These are phyloP conservation scores for Mesodorylaimus sp. DNA, from an alignment of 2,888 invertebrate genomes.

Conservation along the genomic window DNA sequence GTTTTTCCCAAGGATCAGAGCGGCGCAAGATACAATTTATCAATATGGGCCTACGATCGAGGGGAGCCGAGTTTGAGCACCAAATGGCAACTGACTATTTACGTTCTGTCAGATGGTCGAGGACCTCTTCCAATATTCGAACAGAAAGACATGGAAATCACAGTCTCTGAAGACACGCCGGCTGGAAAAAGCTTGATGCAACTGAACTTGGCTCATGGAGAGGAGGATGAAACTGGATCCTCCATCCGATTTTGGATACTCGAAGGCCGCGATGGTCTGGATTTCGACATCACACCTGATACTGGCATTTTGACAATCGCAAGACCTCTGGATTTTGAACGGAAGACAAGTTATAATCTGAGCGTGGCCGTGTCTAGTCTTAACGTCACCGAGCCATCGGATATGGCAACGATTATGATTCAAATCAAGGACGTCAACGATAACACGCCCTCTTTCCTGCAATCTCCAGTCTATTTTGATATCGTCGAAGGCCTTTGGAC, in stretches of 20 bases:
- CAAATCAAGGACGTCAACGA: slow-evolving; percentile 78
- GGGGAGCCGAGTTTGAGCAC: slow-evolving; percentile 61
- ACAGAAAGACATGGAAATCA: slow-evolving; percentile 60
- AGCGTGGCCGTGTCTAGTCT: slow-evolving; percentile 75
- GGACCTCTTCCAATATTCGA: slow-evolving; percentile 65
- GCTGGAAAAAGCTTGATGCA: slow-evolving; percentile 74
- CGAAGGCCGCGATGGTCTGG: slow-evolving; percentile 49
- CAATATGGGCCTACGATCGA: slow-evolving; percentile 62
- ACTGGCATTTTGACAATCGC: slow-evolving; percentile 73
- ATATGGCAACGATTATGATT: slow-evolving; percentile 33
- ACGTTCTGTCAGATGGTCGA: slow-evolving; percentile 68
- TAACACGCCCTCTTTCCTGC: slow-evolving; percentile 72
- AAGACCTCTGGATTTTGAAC: slow-evolving; percentile 77
- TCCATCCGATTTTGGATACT: slow-evolving; percentile 72
- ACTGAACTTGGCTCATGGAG: slow-evolving; percentile 38
- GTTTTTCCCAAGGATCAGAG: too few species aligned
- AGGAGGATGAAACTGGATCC: slow-evolving; percentile 66
- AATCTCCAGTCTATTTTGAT: slow-evolving; percentile 79
- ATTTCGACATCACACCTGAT: slow-evolving; percentile 52
- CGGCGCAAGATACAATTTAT: slow-evolving; percentile 54
- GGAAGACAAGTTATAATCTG: slow-evolving; percentile 61
- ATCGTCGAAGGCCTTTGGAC: slow-evolving; percentile 52
- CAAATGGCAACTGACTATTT: slow-evolving; percentile 49
- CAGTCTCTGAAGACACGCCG: slow-evolving; percentile 76
- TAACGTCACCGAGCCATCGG: not conserved